phyloP scores from a whole-genome alignment of 1,140 invertebrate species.

The Hyles vespertilio region DNA sequence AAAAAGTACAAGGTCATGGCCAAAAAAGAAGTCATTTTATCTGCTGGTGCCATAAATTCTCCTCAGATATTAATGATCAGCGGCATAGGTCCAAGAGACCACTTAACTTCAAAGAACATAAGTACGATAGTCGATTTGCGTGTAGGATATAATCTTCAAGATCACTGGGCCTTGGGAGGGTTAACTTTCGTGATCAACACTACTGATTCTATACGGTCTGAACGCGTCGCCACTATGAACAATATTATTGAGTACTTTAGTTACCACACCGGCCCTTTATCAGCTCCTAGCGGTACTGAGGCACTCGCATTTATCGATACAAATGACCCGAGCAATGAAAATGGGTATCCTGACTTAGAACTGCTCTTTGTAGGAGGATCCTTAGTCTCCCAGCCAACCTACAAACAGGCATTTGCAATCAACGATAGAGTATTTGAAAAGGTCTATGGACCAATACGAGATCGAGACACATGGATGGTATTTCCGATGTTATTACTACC shows the following conservation, averaged over 20 bases:
- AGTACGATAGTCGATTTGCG: constrained; percentile 75
- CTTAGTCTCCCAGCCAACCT: constrained; percentile 59
- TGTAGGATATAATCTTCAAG: constrained; percentile 81
- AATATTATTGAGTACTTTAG: constrained; percentile 39
- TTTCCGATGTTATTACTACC: constrained; percentile 82
- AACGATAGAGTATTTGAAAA: constrained; percentile 31
- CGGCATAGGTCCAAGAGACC: constrained; percentile 83
- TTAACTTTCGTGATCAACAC: constrained; percentile 79
- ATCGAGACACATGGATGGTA: constrained; percentile 75
- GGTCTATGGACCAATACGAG: constrained; percentile 43
- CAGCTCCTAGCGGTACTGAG: constrained; percentile 85
- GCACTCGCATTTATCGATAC: constrained; percentile 84
- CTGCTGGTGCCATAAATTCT: constrained; percentile 81
- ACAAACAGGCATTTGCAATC: constrained; percentile 70
- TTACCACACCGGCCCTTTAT: constrained; percentile 78
- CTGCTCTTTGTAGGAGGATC: constrained; percentile 77
- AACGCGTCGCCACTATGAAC: constrained; percentile 29
- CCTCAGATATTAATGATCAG: constrained; percentile 85
- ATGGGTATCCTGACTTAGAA: constrained; percentile 83
- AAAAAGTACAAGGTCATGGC: constrained; percentile 63
- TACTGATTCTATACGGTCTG: constrained; percentile 37
- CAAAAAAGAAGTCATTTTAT: constrained; percentile 81
- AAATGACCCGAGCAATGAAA: constrained; percentile 74
- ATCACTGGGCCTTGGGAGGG: constrained; percentile 80
- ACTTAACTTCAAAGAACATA: constrained; percentile 80